Evolutionary conservation across 2,888 invertebrate species (phyloP), one percentile per base, ranked within the genome.

Genomic region (Sesamia inferens): DNA sequence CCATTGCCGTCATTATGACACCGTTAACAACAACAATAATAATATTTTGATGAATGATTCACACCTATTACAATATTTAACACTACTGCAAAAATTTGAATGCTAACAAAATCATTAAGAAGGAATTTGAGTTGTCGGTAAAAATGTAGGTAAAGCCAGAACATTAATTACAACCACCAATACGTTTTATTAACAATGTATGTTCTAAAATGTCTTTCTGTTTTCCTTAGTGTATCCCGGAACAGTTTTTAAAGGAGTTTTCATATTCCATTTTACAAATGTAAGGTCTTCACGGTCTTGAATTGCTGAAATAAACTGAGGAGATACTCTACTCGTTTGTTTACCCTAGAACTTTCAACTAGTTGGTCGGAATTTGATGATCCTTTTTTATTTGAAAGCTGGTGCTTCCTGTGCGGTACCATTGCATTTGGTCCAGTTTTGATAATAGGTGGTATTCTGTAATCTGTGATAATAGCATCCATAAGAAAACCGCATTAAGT

Each of bases 11-110:
- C 47, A 24, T n/a, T 14, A 42, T 24, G 42, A 31, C 48, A 16
- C 31, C 11, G 31, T 48, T 48, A 55, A 47, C n/a, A 16, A 55
- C 4, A 68, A 69, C 47, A 44, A 69, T 39, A 39, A 39, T 47
- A 54, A 22, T 73, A 55, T 62, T 61, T 54, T 65, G 31, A 65
- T 65, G n/a, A 65, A 16, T 54, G 48, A 51, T 57, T 39, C 10
- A 47, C 31, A 31, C 42, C 4, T 44, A 11, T n/a, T 42, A 16
- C 5, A 62, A 22, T 42, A 72, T 61, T 54, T 13, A 44, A 39
- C 14, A 39, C 8, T 16, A 47, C 16, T 13, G 16, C 19, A 58
- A 48, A 48, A 14, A 3, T 44, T 22, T 19, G 7, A n/a, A 14
- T 31, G 13, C 16, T 31, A 19, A 44, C 16, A 71, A 59, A n/a